Percentiles rank a stretch among this genome's conserved stretches.
Conservation (phyloP, 2,888 invertebrate genomes). For the Tribolium freemani region DNA sequence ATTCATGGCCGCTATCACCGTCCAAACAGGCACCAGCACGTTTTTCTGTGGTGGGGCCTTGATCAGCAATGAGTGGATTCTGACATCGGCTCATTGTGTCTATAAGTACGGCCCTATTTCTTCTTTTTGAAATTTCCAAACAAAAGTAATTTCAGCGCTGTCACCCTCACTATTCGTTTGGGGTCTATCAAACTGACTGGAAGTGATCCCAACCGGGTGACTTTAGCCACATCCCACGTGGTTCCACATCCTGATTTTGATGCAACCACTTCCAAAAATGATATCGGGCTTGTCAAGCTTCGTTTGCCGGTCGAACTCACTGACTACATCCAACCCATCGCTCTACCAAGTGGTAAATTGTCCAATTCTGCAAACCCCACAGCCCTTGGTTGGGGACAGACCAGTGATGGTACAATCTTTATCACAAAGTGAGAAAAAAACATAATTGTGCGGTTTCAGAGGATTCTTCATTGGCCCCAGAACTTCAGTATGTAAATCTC, state of each 20-base stretch:
- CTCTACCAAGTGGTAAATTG: neutral
- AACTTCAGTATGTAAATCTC: neutral
- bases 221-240: conserved; percentile 3
- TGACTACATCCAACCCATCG: conserved; percentile 20
- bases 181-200: neutral
- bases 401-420: conserved; percentile 1
- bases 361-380: neutral
- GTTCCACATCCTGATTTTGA: conserved; percentile 13
- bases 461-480: neutral
- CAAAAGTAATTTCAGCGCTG: neutral
- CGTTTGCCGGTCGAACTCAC: neutral
- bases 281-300: conserved; percentile 13
- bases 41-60: conserved; percentile 25
- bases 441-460: neutral
- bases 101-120: neutral
- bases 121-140: neutral
- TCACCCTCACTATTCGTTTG: neutral
- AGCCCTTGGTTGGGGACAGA: conserved; percentile 16
- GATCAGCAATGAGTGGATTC: conserved; percentile 11
- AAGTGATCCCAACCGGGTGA: conserved; percentile 3
- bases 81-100: conserved; percentile 11
- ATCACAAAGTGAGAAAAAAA: neutral
- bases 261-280: neutral
- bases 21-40: neutral
- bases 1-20: conserved; percentile 8